Evolutionary conservation across 2,113 vertebrate species (phyloP).

Genomic region (cattle (Bos taurus)): ARS-UCD2.0 NC_037347.1:42234501-42235000

Average conservation of each 20-base stretch:
- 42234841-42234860: background rate
- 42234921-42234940: conserved; percentile 2
- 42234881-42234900: background rate
- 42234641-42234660: background rate
- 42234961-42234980: conserved; percentile 1
- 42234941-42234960: conserved; percentile 8
- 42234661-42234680: background rate
- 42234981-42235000: conserved; percentile 33
- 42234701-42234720: background rate
- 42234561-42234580: background rate
- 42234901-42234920: conserved; percentile 32
- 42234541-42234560: background rate
- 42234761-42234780: background rate
- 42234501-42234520: background rate
- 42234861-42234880: background rate
- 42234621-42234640: background rate
- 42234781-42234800: background rate
- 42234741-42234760: background rate
- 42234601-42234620: background rate
- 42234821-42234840: conserved; percentile 32
- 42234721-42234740: background rate
- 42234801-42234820: background rate
- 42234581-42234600: background rate
- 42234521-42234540: background rate
- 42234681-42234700: background rate